A percentile compares a stretch with the other conserved stretches of the same genome.
Evolutionary conservation across 1,140 invertebrate genomes (phyloP).

Genomic region (Drosophila nikananu): DNA sequence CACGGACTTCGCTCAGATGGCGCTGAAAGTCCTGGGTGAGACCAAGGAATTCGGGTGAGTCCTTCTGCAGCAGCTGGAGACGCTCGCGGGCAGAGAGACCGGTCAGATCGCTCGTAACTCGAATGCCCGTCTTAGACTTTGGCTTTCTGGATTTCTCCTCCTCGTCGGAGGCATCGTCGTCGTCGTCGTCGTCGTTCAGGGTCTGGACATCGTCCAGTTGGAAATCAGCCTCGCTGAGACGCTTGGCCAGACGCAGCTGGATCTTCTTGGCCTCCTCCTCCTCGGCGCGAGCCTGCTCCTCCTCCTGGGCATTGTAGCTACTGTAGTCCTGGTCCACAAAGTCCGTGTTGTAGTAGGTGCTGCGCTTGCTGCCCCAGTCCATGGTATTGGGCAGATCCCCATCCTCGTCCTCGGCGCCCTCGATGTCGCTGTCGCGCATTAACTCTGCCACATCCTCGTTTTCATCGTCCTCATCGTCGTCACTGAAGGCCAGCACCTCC

Average conservation of each 20-base stretch:
- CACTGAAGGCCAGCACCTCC: slow-evolving; percentile 88
- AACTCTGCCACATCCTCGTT: slow-evolving; percentile 81
- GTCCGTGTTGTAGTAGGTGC: slow-evolving; percentile 93
- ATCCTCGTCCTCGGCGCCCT: slow-evolving; percentile 90
- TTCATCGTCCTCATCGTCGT: slow-evolving; percentile 85
- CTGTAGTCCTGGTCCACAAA: slow-evolving; percentile 95
- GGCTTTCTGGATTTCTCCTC: slow-evolving; percentile 39
- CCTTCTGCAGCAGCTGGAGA: slow-evolving; percentile 90
- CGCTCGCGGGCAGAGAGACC: slow-evolving; percentile 91
- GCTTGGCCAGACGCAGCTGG: slow-evolving; percentile 91
- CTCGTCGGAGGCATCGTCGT: slow-evolving; percentile 72
- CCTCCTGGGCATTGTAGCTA: slow-evolving; percentile 89
- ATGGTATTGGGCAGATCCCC: slow-evolving; percentile 90
- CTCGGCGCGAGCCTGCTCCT: slow-evolving; percentile 91
- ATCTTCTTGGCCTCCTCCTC: slow-evolving; percentile 94
- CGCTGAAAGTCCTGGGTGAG: slow-evolving; percentile 92
- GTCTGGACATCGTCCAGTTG: slow-evolving; percentile 87
- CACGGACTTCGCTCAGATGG: slow-evolving; percentile 88
- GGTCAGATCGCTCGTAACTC: slow-evolving; percentile 88
- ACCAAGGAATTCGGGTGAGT: slow-evolving; percentile 93
- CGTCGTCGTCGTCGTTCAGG: slow-evolving; percentile 31
- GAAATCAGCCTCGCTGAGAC: slow-evolving; percentile 93
- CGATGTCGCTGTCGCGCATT: slow-evolving; percentile 89
- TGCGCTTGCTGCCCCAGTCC: slow-evolving; percentile 94
- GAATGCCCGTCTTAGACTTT: slow-evolving; percentile 6